Evolutionary conservation across 2,113 vertebrate genomes (phyloP).

Genomic region (Corythaixoides concolor): DNA sequence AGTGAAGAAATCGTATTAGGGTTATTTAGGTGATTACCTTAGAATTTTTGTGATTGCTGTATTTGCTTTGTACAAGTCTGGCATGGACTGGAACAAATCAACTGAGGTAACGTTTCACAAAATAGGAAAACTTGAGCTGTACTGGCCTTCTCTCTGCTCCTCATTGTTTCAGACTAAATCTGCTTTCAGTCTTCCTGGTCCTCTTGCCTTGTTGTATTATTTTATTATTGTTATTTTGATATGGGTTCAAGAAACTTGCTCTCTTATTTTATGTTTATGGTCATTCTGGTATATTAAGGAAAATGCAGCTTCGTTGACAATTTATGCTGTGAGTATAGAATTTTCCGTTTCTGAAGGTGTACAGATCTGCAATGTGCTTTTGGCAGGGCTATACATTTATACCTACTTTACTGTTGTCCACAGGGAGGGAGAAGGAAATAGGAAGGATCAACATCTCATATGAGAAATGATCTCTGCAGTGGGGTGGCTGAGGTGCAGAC

Average conservation of each 20-base stretch:
- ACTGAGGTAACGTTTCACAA: background rate
- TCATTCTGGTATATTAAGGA: background rate
- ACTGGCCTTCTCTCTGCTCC: background rate
- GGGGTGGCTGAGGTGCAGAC: background rate
- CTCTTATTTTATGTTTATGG: background rate
- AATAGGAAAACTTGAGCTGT: background rate
- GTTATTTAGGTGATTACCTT: background rate
- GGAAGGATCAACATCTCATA: fast-evolving
- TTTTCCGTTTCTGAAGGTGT: background rate
- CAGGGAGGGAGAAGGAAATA: too few relatives aligned
- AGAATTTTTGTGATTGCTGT: fast-evolving
- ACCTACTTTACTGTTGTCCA: background rate
- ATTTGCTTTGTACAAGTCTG: background rate
- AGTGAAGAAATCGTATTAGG: fast-evolving
- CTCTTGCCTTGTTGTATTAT: background rate
- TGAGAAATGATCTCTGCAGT: too few relatives aligned
- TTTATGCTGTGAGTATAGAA: background rate
- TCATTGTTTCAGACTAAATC: background rate
- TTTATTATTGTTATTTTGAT: background rate
- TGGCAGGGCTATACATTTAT: background rate
- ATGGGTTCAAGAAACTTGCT: background rate
- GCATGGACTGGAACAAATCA: background rate
- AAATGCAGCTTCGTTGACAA: background rate
- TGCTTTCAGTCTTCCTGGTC: background rate
- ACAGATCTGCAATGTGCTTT: background rate